These are phyloP conservation scores for Maniola jurtina DNA, from an alignment of 1,140 invertebrate species.

Conservation along the genomic window DNA sequence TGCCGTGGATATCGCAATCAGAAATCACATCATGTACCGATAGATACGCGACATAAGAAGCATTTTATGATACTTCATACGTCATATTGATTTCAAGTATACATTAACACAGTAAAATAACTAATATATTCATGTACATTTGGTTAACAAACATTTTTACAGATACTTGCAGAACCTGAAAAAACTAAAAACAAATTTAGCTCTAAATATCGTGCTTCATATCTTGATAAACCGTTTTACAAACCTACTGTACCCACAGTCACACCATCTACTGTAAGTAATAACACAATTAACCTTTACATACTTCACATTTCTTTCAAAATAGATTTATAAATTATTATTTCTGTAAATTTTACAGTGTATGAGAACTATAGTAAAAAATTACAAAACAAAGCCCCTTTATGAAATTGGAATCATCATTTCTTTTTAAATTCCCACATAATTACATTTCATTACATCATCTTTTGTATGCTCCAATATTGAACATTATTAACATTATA, in stretches of 20 bases:
- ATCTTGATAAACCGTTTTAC: conserved; percentile 70
- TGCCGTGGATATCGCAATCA: no score
- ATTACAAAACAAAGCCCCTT: conserved; percentile 66
- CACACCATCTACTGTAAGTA: conserved; percentile 77
- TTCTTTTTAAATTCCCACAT: background rate
- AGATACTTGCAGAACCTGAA: conserved; percentile 65
- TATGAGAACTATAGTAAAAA: background rate
- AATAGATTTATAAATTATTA: background rate
- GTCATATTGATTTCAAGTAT: background rate
- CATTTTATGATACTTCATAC: no score
- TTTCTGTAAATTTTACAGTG: background rate
- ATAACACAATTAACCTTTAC: conserved; percentile 27
- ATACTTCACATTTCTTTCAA: conserved; percentile 12
- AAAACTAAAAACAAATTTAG: conserved; percentile 74
- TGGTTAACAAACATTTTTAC: conserved; percentile 39
- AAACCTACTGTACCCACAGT: conserved; percentile 75
- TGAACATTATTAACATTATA: conserved; percentile 2
- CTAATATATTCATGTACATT: conserved; percentile 6
- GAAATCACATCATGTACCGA: no score
- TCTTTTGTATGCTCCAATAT: background rate
- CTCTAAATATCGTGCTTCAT: conserved; percentile 73
- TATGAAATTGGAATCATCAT: conserved; percentile 61
- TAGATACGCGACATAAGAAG: no score
- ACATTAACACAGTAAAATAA: background rate
- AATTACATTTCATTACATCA: conserved; percentile 1